Base-by-base conservation (phyloP, 2,113 vertebrate species). In the Tonatia bakeri region DNA sequence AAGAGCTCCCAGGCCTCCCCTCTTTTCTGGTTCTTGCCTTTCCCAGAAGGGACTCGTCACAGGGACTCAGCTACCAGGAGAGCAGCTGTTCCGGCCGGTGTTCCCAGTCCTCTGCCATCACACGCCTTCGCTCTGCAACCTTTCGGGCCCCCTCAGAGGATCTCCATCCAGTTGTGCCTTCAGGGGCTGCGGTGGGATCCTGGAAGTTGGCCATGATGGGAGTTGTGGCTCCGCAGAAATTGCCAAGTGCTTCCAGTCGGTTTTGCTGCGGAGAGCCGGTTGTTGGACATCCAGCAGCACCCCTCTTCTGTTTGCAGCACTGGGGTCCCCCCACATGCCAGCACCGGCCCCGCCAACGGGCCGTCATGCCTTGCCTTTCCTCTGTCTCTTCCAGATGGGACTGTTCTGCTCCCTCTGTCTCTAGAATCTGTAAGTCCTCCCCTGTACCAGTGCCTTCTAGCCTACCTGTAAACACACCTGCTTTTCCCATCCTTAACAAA, bases 71-170 rank as follows among this genome's bases (percentile, higher is more conserved):
- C 7, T 8, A 0, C 64, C 1, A 0, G 72, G 31, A 45, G 69
- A 40, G 84, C 20, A 9, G 86, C 26, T 6, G 65, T 3, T 3
- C 17, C 1, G 81, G 76, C 45, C 16, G 82, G 38, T 22, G 15
- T 26, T 16, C 0, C 45, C 11, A 61, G 28, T 12, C 36, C 61
- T 22, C 7, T 3, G 1, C 73, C 31, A 0, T 64, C 65, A 6
- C 65, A 6, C 16, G 16, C 20, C 2, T 9, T 36, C 20, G 8
- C 38, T 64, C 31, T 7, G 3, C 28, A 12, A 0, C 0, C 12
- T 3, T 0, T 11, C 59, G 33, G 69, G 22, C 2, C 24, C 54
- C 76, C 3, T 33, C 17, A 10, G 52, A 36, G 43, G 17, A 3
- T 70, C 47, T 61, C 38, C 8, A 0, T 47, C 79, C 54, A 14